Evolutionary conservation across 2,888 invertebrate genomes (phyloP).

Genomic region (Euzophera pinguis): DNA sequence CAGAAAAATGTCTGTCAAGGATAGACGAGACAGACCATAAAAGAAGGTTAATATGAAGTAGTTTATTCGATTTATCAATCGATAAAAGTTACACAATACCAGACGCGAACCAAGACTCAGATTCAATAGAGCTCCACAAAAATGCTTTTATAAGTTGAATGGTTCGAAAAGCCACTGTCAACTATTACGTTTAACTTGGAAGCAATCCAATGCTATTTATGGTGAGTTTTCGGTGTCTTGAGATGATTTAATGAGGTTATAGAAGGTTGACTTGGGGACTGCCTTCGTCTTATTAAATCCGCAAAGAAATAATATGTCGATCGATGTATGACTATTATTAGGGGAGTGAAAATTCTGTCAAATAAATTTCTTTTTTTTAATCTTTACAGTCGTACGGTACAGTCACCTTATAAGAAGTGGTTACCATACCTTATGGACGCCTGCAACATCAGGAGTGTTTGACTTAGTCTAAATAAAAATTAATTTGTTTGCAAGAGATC

Average conservation of each 20-base stretch:
- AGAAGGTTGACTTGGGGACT: neutral
- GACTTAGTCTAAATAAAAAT: no score
- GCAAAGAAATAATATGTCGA: no score
- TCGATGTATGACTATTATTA: no score
- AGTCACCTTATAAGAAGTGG: no score
- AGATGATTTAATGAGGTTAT: slow-evolving; percentile 11
- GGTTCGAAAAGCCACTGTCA: slow-evolving; percentile 37
- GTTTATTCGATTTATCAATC: neutral
- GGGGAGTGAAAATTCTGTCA: no score
- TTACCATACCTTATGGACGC: no score
- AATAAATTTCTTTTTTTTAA: no score
- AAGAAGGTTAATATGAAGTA: neutral
- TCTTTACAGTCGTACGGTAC: no score
- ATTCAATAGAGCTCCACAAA: slow-evolving; percentile 18
- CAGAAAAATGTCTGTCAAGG: neutral
- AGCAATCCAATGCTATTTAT: slow-evolving; percentile 60
- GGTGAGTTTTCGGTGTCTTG: slow-evolving; percentile 41
- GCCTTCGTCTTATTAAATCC: no score
- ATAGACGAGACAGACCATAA: neutral
- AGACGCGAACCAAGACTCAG: neutral
- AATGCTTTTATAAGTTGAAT: slow-evolving; percentile 46
- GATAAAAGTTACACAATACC: slow-evolving; percentile 3
- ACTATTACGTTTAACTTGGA: slow-evolving; percentile 48
- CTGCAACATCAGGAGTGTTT: no score
- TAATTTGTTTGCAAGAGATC: no score